Conservation (phyloP, 2,797 vertebrate species). For the Betta splendens region DNA sequence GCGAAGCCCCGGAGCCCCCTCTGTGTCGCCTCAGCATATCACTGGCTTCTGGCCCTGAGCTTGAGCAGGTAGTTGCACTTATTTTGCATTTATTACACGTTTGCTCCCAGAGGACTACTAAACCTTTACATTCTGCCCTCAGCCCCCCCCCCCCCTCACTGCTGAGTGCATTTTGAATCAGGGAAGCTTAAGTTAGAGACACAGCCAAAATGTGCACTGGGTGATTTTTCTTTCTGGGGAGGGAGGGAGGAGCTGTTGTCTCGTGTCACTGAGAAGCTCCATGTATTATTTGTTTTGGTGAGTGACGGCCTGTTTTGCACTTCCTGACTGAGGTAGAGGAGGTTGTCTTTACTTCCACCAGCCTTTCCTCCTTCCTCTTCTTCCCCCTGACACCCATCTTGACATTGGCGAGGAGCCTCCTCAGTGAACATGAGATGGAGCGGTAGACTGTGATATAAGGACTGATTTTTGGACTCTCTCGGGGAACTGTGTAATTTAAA, state of each 20-base stretch:
- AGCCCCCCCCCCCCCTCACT: conserved; percentile 37
- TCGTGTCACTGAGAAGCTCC: conserved; percentile 12
- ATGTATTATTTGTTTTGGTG: conserved; percentile 32
- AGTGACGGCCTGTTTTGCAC: conserved; percentile 63
- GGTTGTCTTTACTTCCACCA: conserved; percentile 50
- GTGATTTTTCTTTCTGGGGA: conserved; percentile 2
- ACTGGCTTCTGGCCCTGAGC: conserved; percentile 18
- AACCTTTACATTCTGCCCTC: conserved; percentile 45
- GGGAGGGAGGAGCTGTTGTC: no score
- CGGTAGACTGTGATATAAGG: conserved; percentile 15
- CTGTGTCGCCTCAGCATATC: conserved; percentile 22
- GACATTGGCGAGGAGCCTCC: conserved; percentile 28
- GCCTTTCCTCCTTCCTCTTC: conserved; percentile 28
- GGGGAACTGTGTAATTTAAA: conserved; percentile 13
- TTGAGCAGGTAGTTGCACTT: conserved; percentile 34
- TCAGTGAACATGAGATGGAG: conserved; percentile 18
- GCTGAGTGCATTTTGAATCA: conserved; percentile 80
- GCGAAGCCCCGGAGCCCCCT: background rate
- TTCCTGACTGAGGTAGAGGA: conserved; percentile 44
- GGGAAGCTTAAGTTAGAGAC: conserved; percentile 74
- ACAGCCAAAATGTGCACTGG: conserved; percentile 64
- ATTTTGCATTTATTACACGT: conserved; percentile 28
- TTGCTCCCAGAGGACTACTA: conserved; percentile 46
- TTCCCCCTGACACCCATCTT: conserved; percentile 22
- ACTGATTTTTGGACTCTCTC: conserved; percentile 22